Evolutionary conservation across 2,113 vertebrate species (phyloP).

Genomic region (Zosterops borbonicus): DNA sequence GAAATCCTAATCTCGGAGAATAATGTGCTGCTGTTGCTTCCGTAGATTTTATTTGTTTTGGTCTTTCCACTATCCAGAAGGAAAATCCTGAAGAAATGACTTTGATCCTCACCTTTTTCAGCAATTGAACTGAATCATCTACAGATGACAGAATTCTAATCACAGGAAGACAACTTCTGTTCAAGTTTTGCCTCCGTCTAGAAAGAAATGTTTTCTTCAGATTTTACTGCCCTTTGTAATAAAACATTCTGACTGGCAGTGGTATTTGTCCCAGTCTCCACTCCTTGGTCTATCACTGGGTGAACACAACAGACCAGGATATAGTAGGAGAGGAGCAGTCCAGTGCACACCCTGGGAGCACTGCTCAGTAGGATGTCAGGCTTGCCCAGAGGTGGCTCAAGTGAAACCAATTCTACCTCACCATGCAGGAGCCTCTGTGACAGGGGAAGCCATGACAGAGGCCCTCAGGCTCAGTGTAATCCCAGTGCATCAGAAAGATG

Average conservation of each 20-base stretch:
- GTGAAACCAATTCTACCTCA: not conserved
- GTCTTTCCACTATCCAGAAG: not conserved
- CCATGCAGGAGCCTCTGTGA: not conserved
- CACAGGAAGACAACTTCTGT: not conserved
- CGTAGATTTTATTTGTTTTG: not conserved
- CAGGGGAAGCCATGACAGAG: not conserved
- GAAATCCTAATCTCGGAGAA: not conserved
- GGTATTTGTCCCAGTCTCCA: not conserved
- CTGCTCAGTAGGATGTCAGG: not conserved
- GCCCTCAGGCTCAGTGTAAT: not conserved
- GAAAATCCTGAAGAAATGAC: not conserved
- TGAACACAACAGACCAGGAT: not conserved
- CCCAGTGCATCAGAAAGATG: not conserved
- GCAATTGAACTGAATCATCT: not conserved
- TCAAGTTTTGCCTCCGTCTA: not conserved
- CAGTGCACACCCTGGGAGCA: not conserved
- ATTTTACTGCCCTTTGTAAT: slow-evolving; percentile 7
- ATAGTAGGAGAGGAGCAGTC: not conserved
- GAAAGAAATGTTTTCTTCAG: not conserved
- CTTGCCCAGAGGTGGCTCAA: not conserved
- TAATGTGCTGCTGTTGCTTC: not conserved
- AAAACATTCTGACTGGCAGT: not conserved
- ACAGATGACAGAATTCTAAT: not conserved
- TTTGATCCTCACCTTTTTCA: not conserved
- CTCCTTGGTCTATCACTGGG: not conserved